Base-by-base conservation (phyloP, 2,888 invertebrate genomes). In the Orchesella flavescens region DNA sequence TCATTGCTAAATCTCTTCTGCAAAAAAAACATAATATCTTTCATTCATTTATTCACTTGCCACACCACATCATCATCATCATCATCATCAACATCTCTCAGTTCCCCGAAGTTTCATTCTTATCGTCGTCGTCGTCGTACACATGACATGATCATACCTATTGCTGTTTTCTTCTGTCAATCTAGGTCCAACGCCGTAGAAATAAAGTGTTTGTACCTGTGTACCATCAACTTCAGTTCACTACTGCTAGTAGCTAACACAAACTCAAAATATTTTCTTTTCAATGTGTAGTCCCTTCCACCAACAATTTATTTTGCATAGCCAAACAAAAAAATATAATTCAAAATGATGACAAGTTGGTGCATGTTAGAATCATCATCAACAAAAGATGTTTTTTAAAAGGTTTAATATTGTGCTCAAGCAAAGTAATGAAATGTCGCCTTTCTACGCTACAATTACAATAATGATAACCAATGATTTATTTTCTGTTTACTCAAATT, bases 381-480 rank as follows among this genome's bases (percentile, higher is more conserved):
- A 53, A 53, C 34, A 34, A 34, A 34, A 34, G 34, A 34, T 34
- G 7, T 4, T 4, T 34, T 34, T 34, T 34, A 7, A n/a, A n/a
- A 34, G 34, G 3, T 34, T 34, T 34, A 34, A 34, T 34, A 34
- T 34, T 34, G n/a, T n/a, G 34, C 34, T 34, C 34, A 34, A 7
- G 34, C 34, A 4, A 34, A 34, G 34, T 34, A 49, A 49, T n/a
- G n/a, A 49, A 49, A 15, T 49, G 49, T 49, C 49, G 49, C 49
- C 15, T 49, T 49, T 49, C 72, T 59, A 5, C 34, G 13, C 19
- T 65, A 73, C 83, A 83, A 83, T 77, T 73, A 78, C 77, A 49
- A 15, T 77, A 78, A 84, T 79, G 79, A 80, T 84, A 74, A 75
- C 66, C 69, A 71, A 75, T 84, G 84, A 84, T 84, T 84, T 75